Conservation (phyloP, 2,888 invertebrate genomes). For the Sympetrum striolatum region DNA sequence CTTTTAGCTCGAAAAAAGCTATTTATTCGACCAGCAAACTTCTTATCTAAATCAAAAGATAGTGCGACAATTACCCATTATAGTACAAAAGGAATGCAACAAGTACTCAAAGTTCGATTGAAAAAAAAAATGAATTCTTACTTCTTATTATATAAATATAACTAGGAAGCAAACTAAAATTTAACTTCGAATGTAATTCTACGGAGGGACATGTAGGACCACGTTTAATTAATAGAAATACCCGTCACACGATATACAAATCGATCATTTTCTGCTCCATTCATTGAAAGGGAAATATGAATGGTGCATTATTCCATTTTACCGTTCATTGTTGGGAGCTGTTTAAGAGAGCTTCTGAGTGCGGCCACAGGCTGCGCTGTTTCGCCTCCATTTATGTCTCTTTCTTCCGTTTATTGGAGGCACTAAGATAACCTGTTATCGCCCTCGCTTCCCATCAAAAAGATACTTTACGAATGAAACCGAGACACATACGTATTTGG, state of each 20-base stretch:
- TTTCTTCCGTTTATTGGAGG: too few species aligned
- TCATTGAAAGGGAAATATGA: neutral
- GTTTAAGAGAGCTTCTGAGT: neutral
- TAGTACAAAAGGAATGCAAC: too few species aligned
- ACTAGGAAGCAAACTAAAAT: too few species aligned
- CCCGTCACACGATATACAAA: neutral
- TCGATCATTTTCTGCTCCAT: neutral
- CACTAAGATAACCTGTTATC: neutral
- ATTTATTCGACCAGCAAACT: too few species aligned
- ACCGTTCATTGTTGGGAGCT: neutral
- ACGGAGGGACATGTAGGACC: too few species aligned
- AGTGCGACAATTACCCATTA: too few species aligned
- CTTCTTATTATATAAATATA: too few species aligned
- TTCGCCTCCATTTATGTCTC: neutral
- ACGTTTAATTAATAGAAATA: neutral
- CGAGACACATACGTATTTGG: neutral
- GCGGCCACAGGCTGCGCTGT: neutral
- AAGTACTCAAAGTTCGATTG: too few species aligned
- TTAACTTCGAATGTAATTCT: too few species aligned
- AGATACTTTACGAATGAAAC: neutral
- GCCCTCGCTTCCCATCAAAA: neutral
- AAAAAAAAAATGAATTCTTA: too few species aligned
- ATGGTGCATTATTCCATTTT: neutral
- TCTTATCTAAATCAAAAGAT: too few species aligned
- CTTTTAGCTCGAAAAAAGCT: too few species aligned